Base-by-base conservation (phyloP, 2,113 vertebrate genomes). In the Vicugna pacos region DNA sequence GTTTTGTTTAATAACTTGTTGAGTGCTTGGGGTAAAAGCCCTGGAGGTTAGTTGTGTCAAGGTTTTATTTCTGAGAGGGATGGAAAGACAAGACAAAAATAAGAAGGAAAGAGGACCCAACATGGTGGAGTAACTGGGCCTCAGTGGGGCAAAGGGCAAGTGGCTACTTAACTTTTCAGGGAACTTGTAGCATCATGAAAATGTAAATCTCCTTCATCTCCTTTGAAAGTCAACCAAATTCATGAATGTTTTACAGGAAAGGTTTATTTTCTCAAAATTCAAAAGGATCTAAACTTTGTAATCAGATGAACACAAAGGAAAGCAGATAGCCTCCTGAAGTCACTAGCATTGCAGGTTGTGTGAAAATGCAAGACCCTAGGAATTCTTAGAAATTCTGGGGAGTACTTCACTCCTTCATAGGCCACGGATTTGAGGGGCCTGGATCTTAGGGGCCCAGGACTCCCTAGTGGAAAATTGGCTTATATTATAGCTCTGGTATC, bases 201-300 rank as follows among this genome's bases (percentile, higher is more conserved):
- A 73, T 65, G 38, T 35, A 83, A 89, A 79, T 64, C 46, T 94
- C 35, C 72, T 93, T 88, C n/a, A 42, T 64, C 50, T 60, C 76
- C 19, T 83, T 73, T 58, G 70, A 38, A 94, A 65, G 46, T 65
- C 54, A 54, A 65, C 46, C 58, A 88, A 52, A 92, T 14, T 76
- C 48, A n/a, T 14, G 30, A 91, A 94, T 26, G 11, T 58, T 75
- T 89, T 58, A 14, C 62, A 69, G 56, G 52, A 52, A 42, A 88
- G 64, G 13, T 65, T 95, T 75, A 67, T 85, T 93, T 91, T 93
- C 58, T 52, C 4, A 19, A 76, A 93, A 50, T 70, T 73, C 73
- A 75, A 30, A 73, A 35, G 42, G 42, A 19, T 20, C 60, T 86
- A 58, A 65, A 65, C 35, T 54, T 62, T 24, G 9, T 58, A 54